Evolutionary conservation across 2,113 vertebrate species (phyloP), one percentile per base, ranked within the genome.

Genomic region (Tinamus guttatus): DNA sequence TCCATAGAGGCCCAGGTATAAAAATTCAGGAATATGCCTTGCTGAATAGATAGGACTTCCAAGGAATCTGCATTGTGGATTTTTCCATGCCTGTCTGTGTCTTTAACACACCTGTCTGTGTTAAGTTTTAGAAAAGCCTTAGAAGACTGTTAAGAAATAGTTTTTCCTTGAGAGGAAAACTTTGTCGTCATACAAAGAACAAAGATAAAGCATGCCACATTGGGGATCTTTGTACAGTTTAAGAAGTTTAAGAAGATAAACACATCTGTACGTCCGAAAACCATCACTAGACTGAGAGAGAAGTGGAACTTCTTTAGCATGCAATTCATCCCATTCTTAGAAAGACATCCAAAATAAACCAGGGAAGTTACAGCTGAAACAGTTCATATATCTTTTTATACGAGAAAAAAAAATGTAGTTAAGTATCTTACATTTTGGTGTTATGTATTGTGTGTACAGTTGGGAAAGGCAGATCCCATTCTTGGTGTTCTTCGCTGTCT

Each of bases 211-310:
- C 34, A 21, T 36, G 47, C 21, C 1, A 1, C 43, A 13, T 27
- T 91, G 70, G 28, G 67, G 58, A n/a, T 38, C 67, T 38, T 87
- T 38, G 28, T 75, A 64, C 54, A n/a, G 21, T 85, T 89, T 67
- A 81, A 93, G 47, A 89, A 27, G 51, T 75, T 86, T 73, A 87
- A 16, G 14, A 52, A 91, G 56, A 84, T 68, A 60, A 93, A 92
- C 32, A 17, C 54, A 65, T 87, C 25, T 10, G 32, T 64, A 58
- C 47, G 75, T 87, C 67, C 87, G 81, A 91, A 85, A 87, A 95
- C 51, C 19, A 34, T 41, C 32, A 58, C 20, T 75, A 24, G 74
- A 56, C 47, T 69, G 38, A 87, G 52, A 88, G 45, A 87, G 38
- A 91, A 95, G 85, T 2, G 2, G 22, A 8, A 9, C 9, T 25